A percentile compares a stretch with the other conserved stretches of the same genome.
phyloP scores from a whole-genome alignment of 2,797 vertebrate genomes.

The Ctenosaura bakeri region DNA sequence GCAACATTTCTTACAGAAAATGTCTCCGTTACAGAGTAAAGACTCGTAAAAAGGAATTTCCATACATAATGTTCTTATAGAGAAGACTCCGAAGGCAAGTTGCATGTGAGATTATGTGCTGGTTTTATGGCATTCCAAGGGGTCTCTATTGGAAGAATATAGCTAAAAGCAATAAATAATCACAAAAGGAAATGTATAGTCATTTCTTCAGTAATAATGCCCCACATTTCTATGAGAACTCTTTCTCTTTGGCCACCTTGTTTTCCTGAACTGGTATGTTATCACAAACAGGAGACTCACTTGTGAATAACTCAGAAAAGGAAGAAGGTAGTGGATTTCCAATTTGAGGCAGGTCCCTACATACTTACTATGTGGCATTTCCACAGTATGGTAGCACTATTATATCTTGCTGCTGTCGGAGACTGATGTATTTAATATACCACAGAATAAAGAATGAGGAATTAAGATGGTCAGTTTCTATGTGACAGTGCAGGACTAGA shows the following conservation, averaged over 20 bases:
- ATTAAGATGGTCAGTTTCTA: neutral
- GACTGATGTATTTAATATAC: neutral
- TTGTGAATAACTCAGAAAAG: neutral
- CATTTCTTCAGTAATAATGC: neutral
- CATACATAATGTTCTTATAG: constrained; percentile 74
- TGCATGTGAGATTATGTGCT: constrained; percentile 55
- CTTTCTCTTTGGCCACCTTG: neutral
- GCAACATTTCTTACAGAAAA: constrained; percentile 67
- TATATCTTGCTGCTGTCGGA: neutral
- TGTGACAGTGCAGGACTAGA: neutral
- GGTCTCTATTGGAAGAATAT: constrained; percentile 28
- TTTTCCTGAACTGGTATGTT: neutral
- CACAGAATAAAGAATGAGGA: neutral
- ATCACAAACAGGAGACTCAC: neutral
- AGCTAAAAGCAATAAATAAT: constrained; percentile 59
- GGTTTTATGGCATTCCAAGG: constrained; percentile 64
- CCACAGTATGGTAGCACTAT: neutral
- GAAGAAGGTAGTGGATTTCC: neutral
- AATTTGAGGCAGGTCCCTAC: neutral
- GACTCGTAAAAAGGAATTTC: constrained; percentile 73
- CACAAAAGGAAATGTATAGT: constrained; percentile 45
- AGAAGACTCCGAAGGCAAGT: constrained; percentile 60
- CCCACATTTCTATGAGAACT: neutral
- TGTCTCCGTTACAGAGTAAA: constrained; percentile 71
- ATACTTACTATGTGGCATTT: neutral